These are phyloP conservation scores for Margaritifera margaritifera DNA, from an alignment of 2,888 invertebrate genomes.

Conservation along the genomic window DNA sequence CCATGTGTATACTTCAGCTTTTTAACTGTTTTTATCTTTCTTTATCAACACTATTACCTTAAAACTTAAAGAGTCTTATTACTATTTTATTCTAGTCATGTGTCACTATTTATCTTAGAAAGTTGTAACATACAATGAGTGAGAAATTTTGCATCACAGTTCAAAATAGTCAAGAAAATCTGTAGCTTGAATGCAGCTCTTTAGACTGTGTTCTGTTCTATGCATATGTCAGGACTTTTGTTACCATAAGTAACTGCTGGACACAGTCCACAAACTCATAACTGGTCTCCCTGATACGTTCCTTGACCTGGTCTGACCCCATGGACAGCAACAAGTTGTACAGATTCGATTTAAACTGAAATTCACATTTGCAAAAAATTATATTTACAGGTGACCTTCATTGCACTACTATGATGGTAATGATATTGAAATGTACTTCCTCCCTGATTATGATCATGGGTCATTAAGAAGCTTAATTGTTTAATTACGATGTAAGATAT, in stretches of 20 bases:
- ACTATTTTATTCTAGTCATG: too few species aligned
- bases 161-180: background rate
- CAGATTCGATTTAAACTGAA: constrained; percentile 70
- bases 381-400: background rate
- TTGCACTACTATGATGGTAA: too few species aligned
- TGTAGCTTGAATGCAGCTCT: background rate
- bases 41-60: too few species aligned
- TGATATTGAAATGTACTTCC: too few species aligned
- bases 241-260: constrained; percentile 62
- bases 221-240: constrained; percentile 67
- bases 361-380: constrained; percentile 21
- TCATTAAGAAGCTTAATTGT: too few species aligned
- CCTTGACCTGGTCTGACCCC: constrained; percentile 50
- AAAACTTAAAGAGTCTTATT: too few species aligned
- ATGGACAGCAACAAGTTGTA: constrained; percentile 61
- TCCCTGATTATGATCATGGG: too few species aligned
- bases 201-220: constrained; percentile 25
- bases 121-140: too few species aligned
- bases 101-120: too few species aligned
- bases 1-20: too few species aligned
- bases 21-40: too few species aligned
- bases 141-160: background rate
- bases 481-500: too few species aligned
- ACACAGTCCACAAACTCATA: constrained; percentile 66
- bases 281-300: constrained; percentile 58